Evolutionary conservation across 53 echinoderm and acorn worm species (phyloP).

Genomic region (Echinarachnius parma): DNA sequence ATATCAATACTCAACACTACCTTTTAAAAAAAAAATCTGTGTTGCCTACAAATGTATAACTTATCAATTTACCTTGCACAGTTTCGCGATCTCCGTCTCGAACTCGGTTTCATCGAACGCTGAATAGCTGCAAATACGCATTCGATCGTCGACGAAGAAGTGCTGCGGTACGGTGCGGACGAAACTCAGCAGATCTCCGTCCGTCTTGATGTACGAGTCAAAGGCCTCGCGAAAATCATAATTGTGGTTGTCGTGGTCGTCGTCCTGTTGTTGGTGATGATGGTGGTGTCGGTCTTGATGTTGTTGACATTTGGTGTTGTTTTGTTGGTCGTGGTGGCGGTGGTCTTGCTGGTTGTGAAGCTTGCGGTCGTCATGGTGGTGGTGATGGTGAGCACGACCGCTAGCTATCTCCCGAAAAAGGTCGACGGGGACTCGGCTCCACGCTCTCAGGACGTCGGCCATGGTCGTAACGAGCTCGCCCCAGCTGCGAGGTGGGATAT

Average conservation of each 20-base stretch:
- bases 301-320: too few relatives aligned
- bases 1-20: too few relatives aligned
- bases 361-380: too few relatives aligned
- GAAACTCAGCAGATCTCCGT: conserved; percentile 6
- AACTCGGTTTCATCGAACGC: conserved; percentile 11
- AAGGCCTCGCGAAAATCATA: conserved; percentile 13
- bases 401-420: conserved; percentile 1
- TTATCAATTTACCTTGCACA: conserved; percentile 15
- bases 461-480: conserved; percentile 15
- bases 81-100: not conserved
- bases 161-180: conserved; percentile 33
- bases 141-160: conserved; percentile 8
- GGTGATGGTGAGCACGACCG: not conserved
- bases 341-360: too few relatives aligned
- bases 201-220: conserved; percentile 7
- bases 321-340: too few relatives aligned
- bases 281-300: too few relatives aligned
- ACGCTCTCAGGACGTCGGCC: conserved; percentile 4
- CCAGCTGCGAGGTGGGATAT: not conserved
- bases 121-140: conserved; percentile 8
- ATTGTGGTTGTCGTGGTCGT: not conserved
- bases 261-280: too few relatives aligned
- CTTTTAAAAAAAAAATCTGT: too few relatives aligned
- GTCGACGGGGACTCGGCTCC: conserved; percentile 9
- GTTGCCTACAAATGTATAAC: too few relatives aligned